phyloP scores from a whole-genome alignment of 2,888 invertebrate species.

The Peribatodes rhomboidaria region DNA sequence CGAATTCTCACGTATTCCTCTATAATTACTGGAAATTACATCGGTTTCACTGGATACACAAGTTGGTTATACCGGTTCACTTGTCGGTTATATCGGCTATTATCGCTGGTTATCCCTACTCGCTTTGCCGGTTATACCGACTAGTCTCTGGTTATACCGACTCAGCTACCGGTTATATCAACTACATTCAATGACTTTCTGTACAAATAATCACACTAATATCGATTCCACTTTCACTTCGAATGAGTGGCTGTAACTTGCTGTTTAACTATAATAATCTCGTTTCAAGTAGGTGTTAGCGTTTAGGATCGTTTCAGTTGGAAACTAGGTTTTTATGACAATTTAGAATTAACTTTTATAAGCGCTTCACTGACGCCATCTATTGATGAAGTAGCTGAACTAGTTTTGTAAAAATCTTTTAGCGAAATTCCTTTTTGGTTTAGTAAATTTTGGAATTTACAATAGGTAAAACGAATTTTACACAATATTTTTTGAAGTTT shows the following conservation, averaged over 20 bases:
- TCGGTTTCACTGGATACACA: too few species aligned
- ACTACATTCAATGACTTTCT: too few species aligned
- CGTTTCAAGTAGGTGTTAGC: conserved; percentile 34
- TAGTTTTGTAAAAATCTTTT: conserved; percentile 33
- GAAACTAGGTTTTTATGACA: conserved; percentile 22
- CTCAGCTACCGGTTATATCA: too few species aligned
- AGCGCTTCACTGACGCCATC: conserved; percentile 53
- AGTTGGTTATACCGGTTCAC: too few species aligned
- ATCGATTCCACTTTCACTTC: not conserved
- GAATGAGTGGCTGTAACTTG: conserved; percentile 32
- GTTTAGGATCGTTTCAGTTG: conserved; percentile 17
- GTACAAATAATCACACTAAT: not conserved
- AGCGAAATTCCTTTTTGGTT: conserved; percentile 6
- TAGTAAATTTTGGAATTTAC: conserved; percentile 16
- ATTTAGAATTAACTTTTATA: conserved; percentile 42
- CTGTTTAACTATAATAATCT: conserved; percentile 25
- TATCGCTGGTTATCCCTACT: not conserved
- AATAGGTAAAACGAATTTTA: conserved; percentile 13
- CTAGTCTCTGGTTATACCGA: too few species aligned
- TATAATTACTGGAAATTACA: too few species aligned
- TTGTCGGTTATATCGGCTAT: not conserved
- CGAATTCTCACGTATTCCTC: too few species aligned
- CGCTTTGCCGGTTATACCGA: not conserved
- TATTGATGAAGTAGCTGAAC: conserved; percentile 54
- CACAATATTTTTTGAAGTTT: conserved; percentile 7